Conservation (phyloP, 2,113 vertebrate species). For the Montifringilla adamsi region DNA sequence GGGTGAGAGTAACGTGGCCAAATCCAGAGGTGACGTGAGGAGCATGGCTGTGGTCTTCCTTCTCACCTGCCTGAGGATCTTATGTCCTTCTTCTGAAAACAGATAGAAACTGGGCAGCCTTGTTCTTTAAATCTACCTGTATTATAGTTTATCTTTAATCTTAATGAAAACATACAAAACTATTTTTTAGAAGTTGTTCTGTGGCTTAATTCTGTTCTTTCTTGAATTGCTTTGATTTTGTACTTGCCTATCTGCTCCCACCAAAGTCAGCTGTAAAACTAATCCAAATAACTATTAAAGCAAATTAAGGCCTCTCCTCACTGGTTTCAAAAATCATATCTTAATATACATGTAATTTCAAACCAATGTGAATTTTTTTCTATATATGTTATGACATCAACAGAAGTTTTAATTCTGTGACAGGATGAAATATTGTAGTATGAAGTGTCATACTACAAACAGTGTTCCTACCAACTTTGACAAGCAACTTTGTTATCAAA, state of each 20-base stretch:
- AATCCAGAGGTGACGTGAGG: rapidly evolving
- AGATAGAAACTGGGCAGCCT: neutral
- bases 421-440: neutral
- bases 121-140: neutral
- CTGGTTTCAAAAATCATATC: neutral
- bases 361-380: neutral
- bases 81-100: neutral
- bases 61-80: neutral
- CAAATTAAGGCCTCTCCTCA: neutral
- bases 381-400: neutral
- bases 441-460: neutral
- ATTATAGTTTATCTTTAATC: neutral
- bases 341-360: neutral
- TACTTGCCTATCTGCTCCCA: neutral
- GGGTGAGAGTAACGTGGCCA: rapidly evolving
- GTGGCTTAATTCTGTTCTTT: neutral
- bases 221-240: neutral
- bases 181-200: neutral
- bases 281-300: neutral
- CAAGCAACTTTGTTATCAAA: neutral
- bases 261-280: neutral
- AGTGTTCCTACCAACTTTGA: neutral
- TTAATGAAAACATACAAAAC: neutral
- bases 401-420: neutral
- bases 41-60: neutral